phyloP scores from a whole-genome alignment of 2,113 vertebrate genomes.

The Oryzias javanicus region DNA sequence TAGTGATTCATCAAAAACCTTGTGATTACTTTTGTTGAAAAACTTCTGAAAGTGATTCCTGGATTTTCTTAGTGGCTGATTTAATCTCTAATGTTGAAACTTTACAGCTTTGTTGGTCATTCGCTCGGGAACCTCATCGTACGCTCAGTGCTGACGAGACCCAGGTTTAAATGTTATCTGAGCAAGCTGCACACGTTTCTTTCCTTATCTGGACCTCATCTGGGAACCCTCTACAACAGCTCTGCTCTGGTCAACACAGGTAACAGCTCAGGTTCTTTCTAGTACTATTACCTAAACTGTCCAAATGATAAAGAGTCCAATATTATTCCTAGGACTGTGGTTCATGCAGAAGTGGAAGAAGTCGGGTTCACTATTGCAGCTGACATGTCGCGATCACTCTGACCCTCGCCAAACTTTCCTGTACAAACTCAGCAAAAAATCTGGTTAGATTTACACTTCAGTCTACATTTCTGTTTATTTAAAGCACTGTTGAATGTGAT shows the following conservation, averaged over 20 bases:
- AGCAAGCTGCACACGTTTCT: constrained; percentile 94
- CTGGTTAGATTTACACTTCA: constrained; percentile 76
- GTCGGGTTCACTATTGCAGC: constrained; percentile 91
- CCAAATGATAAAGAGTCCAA: no score
- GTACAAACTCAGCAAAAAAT: constrained; percentile 98
- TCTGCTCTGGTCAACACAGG: constrained; percentile 98
- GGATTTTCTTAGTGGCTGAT: background rate
- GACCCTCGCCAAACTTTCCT: constrained; percentile 98
- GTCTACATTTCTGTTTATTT: background rate
- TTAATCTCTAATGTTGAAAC: background rate
- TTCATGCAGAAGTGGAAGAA: constrained; percentile 99
- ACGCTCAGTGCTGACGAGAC: constrained; percentile 93
- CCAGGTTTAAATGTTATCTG: constrained; percentile 96
- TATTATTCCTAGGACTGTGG: constrained; percentile 85
- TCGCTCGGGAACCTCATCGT: constrained; percentile 98
- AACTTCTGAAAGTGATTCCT: background rate
- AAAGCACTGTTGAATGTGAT: background rate
- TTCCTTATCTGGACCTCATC: constrained; percentile 95
- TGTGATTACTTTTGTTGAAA: background rate
- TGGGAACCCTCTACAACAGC: constrained; percentile 98
- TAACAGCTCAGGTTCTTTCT: constrained; percentile 49
- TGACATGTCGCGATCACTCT: constrained; percentile 96
- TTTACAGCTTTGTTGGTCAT: constrained; percentile 94
- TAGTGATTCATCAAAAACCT: background rate
- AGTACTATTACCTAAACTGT: no score